These are phyloP conservation scores for Caenorhabditis latens DNA, from an alignment of 1,140 invertebrate genomes.

Conservation along the genomic window DNA sequence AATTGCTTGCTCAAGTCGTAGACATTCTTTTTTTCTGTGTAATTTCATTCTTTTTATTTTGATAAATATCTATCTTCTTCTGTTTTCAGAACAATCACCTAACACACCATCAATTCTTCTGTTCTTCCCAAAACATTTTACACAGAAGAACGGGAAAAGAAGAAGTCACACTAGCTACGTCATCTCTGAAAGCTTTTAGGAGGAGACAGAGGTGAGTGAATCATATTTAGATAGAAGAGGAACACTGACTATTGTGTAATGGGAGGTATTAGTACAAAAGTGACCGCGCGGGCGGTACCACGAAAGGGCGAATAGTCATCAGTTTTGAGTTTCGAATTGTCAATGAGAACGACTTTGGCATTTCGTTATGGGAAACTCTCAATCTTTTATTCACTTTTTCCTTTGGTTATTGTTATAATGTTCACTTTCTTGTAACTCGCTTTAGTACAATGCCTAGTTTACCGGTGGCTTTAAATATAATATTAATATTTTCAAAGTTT, in stretches of 20 bases:
- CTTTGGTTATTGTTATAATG: too few relatives aligned
- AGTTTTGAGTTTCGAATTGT: not conserved
- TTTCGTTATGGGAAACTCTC: too few relatives aligned
- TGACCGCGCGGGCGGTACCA: not conserved
- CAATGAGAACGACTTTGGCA: not conserved
- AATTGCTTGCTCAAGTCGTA: constrained; percentile 46
- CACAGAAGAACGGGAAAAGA: not conserved
- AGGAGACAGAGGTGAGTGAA: constrained; percentile 18
- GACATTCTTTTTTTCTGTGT: not conserved
- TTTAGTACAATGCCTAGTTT: too few relatives aligned
- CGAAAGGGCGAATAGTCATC: not conserved
- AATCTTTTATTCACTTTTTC: too few relatives aligned
- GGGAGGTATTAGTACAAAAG: not conserved
- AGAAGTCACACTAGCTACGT: constrained; percentile 25
- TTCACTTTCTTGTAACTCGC: too few relatives aligned
- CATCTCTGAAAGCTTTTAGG: constrained; percentile 40
- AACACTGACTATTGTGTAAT: not conserved
- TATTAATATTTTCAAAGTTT: too few relatives aligned
- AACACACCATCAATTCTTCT: constrained; percentile 10
- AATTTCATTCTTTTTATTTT: not conserved
- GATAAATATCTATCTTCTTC: not conserved
- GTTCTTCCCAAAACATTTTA: not conserved
- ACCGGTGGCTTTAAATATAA: too few relatives aligned
- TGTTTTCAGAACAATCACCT: constrained; percentile 30
- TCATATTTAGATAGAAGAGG: constrained; percentile 6